phyloP scores from a whole-genome alignment of 35 echinoderm and acorn worm genomes.

The Chiridota heheva region DNA sequence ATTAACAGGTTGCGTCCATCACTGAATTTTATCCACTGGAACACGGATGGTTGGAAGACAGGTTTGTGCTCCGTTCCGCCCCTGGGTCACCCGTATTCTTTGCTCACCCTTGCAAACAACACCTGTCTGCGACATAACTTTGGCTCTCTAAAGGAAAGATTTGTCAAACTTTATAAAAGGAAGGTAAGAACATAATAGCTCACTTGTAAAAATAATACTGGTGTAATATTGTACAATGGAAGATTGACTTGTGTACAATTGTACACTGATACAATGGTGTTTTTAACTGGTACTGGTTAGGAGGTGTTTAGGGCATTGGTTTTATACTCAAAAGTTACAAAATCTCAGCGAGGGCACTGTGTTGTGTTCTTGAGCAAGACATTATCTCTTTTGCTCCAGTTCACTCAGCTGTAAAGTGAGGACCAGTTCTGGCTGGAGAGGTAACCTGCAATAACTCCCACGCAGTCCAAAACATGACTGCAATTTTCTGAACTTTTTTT shows the following conservation, averaged over 20 bases:
- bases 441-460: no score
- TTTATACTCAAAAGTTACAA: not conserved
- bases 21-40: slow-evolving; percentile 95
- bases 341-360: not conserved
- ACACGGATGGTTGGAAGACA: slow-evolving; percentile 99
- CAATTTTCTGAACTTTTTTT: no score
- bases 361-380: not conserved
- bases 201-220: not conserved
- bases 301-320: not conserved
- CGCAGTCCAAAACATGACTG: no score
- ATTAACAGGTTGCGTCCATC: slow-evolving; percentile 77
- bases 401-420: no score
- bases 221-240: not conserved
- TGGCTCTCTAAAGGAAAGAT: slow-evolving; percentile 82
- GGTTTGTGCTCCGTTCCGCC: slow-evolving; percentile 92
- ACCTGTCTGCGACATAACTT: slow-evolving; percentile 87
- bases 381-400: no score
- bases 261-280: not conserved
- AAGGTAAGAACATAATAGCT: slow-evolving; percentile 49
- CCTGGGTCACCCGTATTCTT: slow-evolving; percentile 87
- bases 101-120: slow-evolving; percentile 87
- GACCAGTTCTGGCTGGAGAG: no score
- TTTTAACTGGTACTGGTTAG: not conserved
- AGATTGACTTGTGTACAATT: not conserved
- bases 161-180: slow-evolving; percentile 80